Conservation (phyloP, 2,888 invertebrate genomes). For the Ditylenchus weischeri region DNA sequence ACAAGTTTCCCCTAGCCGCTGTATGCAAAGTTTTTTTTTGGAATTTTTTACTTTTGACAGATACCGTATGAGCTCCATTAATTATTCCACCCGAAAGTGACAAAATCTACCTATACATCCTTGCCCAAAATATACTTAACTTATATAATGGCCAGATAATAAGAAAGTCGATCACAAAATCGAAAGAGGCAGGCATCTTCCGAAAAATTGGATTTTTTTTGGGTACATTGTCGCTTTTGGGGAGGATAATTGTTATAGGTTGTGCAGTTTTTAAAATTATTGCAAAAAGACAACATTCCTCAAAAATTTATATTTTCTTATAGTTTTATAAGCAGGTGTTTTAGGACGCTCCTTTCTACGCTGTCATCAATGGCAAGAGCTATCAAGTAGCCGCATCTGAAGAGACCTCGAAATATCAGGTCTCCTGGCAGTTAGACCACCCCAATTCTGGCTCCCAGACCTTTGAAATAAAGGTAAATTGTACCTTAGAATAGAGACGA, state of each 20-base stretch:
- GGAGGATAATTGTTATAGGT: not conserved
- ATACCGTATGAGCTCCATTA: no score
- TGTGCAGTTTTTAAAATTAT: not conserved
- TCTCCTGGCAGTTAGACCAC: constrained; percentile 91
- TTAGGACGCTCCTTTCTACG: constrained; percentile 75
- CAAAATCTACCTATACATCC: no score
- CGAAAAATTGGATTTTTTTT: constrained; percentile 23
- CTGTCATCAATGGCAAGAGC: constrained; percentile 81
- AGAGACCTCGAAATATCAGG: constrained; percentile 75
- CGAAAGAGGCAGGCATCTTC: no score
- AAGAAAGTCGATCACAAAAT: no score
- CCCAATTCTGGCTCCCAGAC: constrained; percentile 77
- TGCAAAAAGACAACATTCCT: constrained; percentile 9
- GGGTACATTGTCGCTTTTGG: not conserved
- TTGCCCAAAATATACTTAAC: no score
- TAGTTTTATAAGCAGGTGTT: constrained; percentile 27
- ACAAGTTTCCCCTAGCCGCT: no score
- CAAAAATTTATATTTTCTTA: constrained; percentile 10
- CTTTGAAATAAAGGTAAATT: constrained; percentile 68
- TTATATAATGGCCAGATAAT: no score
- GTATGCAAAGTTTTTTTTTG: no score
- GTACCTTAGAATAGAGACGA: no score
- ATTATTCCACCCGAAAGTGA: no score
- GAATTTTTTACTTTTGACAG: no score
- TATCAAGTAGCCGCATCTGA: constrained; percentile 77